Percentiles rank a stretch among this genome's conserved stretches.
Conservation (phyloP, 2,797 vertebrate species). For the Numenius phaeopus region DNA sequence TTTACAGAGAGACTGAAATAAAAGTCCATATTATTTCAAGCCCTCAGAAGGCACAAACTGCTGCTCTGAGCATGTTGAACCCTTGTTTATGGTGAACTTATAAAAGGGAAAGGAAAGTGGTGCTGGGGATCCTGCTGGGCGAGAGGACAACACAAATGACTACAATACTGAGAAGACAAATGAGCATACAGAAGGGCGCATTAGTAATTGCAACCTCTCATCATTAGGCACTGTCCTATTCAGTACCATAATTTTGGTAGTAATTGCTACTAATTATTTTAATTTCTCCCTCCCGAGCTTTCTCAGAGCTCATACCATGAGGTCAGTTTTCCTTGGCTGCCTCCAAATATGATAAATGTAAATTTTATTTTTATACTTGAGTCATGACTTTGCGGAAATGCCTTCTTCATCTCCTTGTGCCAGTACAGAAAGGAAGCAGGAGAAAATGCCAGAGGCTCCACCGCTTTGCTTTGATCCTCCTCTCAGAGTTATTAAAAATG, state of each 20-base stretch:
- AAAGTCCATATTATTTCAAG: not conserved
- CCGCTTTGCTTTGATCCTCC: constrained; percentile 31
- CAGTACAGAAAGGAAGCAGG: not conserved
- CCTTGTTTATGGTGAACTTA: not conserved
- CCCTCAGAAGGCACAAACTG: not conserved
- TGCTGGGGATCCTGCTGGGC: not conserved
- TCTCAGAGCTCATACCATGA: not conserved
- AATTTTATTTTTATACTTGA: constrained; percentile 36
- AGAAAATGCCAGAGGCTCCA: constrained; percentile 8
- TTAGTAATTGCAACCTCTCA: constrained; percentile 3
- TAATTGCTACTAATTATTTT: constrained; percentile 63
- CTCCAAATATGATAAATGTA: constrained; percentile 46
- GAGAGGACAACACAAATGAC: not conserved
- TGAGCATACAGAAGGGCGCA: not conserved
- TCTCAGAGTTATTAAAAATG: constrained; percentile 13
- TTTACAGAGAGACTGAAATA: not conserved
- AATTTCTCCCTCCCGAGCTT: constrained; percentile 45
- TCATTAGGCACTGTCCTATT: constrained; percentile 37
- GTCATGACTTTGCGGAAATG: constrained; percentile 8
- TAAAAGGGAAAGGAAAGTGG: not conserved
- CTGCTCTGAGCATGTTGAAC: constrained; percentile 4
- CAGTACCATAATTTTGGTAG: constrained; percentile 28
- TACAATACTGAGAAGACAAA: constrained; percentile 39
- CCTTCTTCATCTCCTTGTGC: not conserved
- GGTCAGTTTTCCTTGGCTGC: constrained; percentile 21